Evolutionary conservation across 2,888 invertebrate genomes (phyloP).

Genomic region (Julus scandinavius): DNA sequence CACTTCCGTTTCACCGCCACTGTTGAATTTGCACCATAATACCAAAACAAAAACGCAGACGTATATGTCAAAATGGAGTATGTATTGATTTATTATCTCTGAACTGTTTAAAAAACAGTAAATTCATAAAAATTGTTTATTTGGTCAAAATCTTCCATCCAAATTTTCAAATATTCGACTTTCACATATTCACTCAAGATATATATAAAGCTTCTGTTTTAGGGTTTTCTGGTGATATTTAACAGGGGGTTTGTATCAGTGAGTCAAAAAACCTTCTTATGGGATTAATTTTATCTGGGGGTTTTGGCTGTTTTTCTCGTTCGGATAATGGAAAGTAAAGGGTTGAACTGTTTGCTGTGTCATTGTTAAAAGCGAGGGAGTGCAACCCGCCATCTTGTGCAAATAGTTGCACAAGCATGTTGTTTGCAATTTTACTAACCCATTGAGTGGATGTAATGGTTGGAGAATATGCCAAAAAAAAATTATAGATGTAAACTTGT

Average conservation of each 20-base stretch:
- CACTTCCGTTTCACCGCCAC: too few species aligned
- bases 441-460: background rate
- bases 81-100: too few species aligned
- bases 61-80: too few species aligned
- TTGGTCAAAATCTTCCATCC: too few species aligned
- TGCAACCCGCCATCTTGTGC: background rate
- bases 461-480: background rate
- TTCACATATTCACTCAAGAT: too few species aligned
- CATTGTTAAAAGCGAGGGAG: background rate
- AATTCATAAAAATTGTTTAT: too few species aligned
- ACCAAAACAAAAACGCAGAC: too few species aligned
- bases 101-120: too few species aligned
- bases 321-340: background rate
- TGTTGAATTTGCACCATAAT: too few species aligned
- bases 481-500: background rate
- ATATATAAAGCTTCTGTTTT: too few species aligned
- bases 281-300: background rate
- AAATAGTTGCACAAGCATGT: background rate
- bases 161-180: too few species aligned
- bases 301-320: background rate
- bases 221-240: too few species aligned
- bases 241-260: background rate
- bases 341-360: constrained; percentile 35
- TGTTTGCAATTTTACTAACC: background rate
- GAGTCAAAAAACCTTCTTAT: background rate